phyloP scores from a whole-genome alignment of 2,797 vertebrate species.

The Salarias fasciatus region DNA sequence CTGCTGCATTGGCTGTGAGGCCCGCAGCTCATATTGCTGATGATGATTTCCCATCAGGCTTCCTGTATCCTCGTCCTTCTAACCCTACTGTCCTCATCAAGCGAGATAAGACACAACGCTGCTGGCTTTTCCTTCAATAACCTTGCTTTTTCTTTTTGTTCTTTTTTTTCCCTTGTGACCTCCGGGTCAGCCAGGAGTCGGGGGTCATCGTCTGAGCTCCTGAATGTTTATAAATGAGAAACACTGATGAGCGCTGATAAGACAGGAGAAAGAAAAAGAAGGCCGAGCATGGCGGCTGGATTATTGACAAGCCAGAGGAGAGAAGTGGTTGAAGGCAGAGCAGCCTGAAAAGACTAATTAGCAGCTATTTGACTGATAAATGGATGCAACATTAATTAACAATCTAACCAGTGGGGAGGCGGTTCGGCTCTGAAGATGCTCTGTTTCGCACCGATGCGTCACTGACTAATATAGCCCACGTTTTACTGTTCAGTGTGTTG shows the following conservation, averaged over 20 bases:
- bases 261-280: slow-evolving; percentile 41
- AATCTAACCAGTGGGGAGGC: slow-evolving; percentile 80
- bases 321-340: slow-evolving; percentile 70
- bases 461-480: slow-evolving; percentile 33
- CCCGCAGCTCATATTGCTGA: background rate
- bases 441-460: slow-evolving; percentile 36
- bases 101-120: slow-evolving; percentile 46
- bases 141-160: slow-evolving; percentile 2
- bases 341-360: slow-evolving; percentile 90
- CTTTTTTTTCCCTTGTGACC: slow-evolving; percentile 55
- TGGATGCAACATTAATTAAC: slow-evolving; percentile 85
- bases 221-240: slow-evolving; percentile 68
- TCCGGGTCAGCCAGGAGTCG: slow-evolving; percentile 56
- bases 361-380: slow-evolving; percentile 85
- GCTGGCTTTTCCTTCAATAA: slow-evolving; percentile 45
- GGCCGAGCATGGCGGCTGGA: slow-evolving; percentile 14
- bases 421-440: slow-evolving; percentile 36
- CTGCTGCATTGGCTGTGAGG: background rate
- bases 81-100: slow-evolving; percentile 5
- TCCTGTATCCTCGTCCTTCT: background rate
- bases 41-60: background rate
- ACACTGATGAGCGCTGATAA: slow-evolving; percentile 68
- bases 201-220: slow-evolving; percentile 62
- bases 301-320: slow-evolving; percentile 64
- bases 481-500: slow-evolving; percentile 13